Evolutionary conservation across 2,113 vertebrate genomes (phyloP), one percentile per base, ranked within the genome.

Genomic region (Austrofundulus limnaeus): DNA sequence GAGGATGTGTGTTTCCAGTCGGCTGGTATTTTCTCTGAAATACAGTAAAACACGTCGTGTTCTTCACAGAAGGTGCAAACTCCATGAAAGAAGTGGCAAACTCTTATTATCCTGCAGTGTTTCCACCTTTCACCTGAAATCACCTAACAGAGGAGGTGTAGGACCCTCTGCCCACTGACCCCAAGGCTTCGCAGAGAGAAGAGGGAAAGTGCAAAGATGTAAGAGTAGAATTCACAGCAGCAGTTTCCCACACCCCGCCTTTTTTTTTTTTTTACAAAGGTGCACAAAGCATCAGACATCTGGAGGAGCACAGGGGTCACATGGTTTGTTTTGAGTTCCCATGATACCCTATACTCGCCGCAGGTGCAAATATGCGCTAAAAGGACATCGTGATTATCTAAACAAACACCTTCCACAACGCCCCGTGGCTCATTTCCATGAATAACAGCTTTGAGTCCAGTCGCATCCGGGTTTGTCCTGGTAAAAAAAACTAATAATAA

Each of bases 341-440:
- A 42, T 77, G 92, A 91, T 41, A 93, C 76, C 77, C 85, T 79
- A 92, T 91, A 70, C 89, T 74, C 75, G 20, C 69, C 52, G 72
- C 93, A 92, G 92, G 87, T 93, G 92, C 87, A 81, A 61, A 70
- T 43, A 25, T 52, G 58, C 10, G 3, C 19, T 11, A 11, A 39
- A 51, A 59, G 23, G 39, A 34, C 13, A 49, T 21, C 12, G 37
- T 11, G 16, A 45, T 51, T 37, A 25, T 55, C 48, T 21, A 76
- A 73, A 85, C 49, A 82, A 82, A 83, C 77, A 64, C 2, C 51
- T 46, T 37, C 16, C 55, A 63, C 78, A 65, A 57, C 15, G 38
- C 1, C n/a, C 78, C 58, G 58, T 15, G 16, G 10, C 41, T 24
- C 57, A 25, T 17, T 24, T 2, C 8, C 15, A 2, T 34, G 31